Base-by-base conservation (phyloP, 2,113 vertebrate genomes). In the Limanda limanda region DNA sequence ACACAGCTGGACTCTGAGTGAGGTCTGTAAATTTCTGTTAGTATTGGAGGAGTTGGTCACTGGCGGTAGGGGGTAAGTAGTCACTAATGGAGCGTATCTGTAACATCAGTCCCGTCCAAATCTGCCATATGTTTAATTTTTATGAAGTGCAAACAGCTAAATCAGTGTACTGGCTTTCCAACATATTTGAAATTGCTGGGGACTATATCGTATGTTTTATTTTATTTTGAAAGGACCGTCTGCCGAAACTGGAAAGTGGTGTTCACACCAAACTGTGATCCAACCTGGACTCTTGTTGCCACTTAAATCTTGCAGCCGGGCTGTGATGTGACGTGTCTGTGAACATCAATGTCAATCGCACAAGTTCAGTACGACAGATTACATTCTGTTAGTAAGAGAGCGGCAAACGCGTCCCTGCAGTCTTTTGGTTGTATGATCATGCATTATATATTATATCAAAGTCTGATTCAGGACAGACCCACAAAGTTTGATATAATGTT, bases 261-360 rank as follows among this genome's bases (percentile, higher is more conserved):
- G 27, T 74, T 79, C 75, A 67, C 77, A 83, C 71, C 23, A 61
- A 51, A 80, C 63, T 62, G 23, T 64, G 63, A 73, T 84, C 71
- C 55, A 67, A 74, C 62, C 40, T 73, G 85, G 78, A 59, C 77
- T 83, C 17, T 72, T 83, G 62, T 55, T 81, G 84, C 82, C 82
- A 80, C 78, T 70, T 60, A 71, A 42, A 68, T 75, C 37, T 76
- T 31, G 60, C 69, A 71, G 74, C 37, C 85, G 67, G 68, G 60
- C 76, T 66, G 60, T 14, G 58, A 48, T 69, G 65, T 76, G 75
- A 71, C 57, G n/a, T 75, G 48, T 79, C 79, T 4, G 7, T 68
- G 57, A 24, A 62, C 56, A 54, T 86, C 63, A n/a, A 1, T 31
- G 31, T 31, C 31, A 31, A 7, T 31, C 31, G 5, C 31, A 31